Conservation (phyloP, 2,113 vertebrate genomes). For the Synchiropus splendidus region DNA sequence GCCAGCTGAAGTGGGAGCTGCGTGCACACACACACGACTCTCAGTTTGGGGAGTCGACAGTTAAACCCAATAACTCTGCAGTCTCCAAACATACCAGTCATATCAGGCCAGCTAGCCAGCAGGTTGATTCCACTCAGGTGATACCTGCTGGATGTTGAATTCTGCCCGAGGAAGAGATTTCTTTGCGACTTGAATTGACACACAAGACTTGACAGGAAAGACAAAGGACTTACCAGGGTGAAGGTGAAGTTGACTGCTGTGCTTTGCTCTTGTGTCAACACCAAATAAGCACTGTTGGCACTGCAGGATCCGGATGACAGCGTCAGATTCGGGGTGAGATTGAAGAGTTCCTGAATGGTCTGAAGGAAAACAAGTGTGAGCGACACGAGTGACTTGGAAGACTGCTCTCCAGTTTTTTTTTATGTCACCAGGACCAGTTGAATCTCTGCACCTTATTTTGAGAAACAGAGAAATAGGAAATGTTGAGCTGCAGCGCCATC, state of each 20-base stretch:
- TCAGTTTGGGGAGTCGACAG: neutral
- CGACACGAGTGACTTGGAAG: neutral
- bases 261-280: conserved; percentile 41
- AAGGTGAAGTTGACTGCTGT: conserved; percentile 59
- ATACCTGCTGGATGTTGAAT: conserved; percentile 59
- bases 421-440: too few relatives aligned
- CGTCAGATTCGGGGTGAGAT: conserved; percentile 67
- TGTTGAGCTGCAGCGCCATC: conserved; percentile 82
- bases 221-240: conserved; percentile 60
- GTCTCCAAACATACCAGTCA: conserved; percentile 33
- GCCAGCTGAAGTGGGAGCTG: conserved; percentile 32
- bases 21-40: neutral
- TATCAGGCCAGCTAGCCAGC: conserved; percentile 46
- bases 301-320: conserved; percentile 59
- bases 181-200: neutral
- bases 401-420: neutral
- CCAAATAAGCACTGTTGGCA: conserved; percentile 49
- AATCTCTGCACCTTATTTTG: conserved; percentile 49
- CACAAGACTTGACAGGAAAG: neutral
- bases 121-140: conserved; percentile 54
- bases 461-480: conserved; percentile 62
- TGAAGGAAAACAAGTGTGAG: conserved; percentile 24
- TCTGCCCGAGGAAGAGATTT: conserved; percentile 36
- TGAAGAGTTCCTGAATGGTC: conserved; percentile 62
- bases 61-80: neutral